Evolutionary conservation across 2,888 invertebrate genomes (phyloP).

Genomic region (Embidobia sp.): DNA sequence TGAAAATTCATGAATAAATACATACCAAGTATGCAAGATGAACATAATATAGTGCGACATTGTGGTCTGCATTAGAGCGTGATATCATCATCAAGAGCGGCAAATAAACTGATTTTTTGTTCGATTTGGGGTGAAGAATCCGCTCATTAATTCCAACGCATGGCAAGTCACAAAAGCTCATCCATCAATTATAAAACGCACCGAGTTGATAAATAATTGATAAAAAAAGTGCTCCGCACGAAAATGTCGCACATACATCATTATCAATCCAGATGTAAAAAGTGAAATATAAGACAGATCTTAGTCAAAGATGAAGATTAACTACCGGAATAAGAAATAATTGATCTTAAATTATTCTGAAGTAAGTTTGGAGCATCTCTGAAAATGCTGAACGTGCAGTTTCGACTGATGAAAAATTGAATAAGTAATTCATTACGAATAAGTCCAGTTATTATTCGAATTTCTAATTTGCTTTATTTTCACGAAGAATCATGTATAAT

Average conservation of each 20-base stretch:
- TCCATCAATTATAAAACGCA: conserved; percentile 51
- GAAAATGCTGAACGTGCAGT: too few species aligned
- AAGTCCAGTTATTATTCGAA: too few species aligned
- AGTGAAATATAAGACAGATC: too few species aligned
- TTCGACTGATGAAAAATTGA: too few species aligned
- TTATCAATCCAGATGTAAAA: conserved; percentile 36
- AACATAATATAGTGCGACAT: conserved; percentile 11
- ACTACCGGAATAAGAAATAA: too few species aligned
- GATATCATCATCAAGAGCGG: conserved; percentile 18
- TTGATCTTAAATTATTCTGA: too few species aligned
- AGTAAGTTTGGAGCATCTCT: too few species aligned
- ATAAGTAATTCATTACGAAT: too few species aligned
- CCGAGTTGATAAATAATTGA: conserved; percentile 47
- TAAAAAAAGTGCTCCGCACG: conserved; percentile 17
- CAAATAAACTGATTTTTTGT: conserved; percentile 44
- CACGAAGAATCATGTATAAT: too few species aligned
- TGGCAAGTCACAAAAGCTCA: conserved; percentile 40
- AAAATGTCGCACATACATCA: conserved; percentile 40
- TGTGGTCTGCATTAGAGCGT: not conserved
- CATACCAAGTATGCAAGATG: not conserved
- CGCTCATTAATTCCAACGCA: conserved; percentile 38
- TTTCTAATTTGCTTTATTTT: too few species aligned
- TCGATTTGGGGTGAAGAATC: conserved; percentile 21
- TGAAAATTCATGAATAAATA: not conserved
- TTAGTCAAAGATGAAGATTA: too few species aligned